These are phyloP conservation scores for Oncorhynchus masou DNA, from an alignment of 2,113 vertebrate genomes.

Conservation along the genomic window DNA sequence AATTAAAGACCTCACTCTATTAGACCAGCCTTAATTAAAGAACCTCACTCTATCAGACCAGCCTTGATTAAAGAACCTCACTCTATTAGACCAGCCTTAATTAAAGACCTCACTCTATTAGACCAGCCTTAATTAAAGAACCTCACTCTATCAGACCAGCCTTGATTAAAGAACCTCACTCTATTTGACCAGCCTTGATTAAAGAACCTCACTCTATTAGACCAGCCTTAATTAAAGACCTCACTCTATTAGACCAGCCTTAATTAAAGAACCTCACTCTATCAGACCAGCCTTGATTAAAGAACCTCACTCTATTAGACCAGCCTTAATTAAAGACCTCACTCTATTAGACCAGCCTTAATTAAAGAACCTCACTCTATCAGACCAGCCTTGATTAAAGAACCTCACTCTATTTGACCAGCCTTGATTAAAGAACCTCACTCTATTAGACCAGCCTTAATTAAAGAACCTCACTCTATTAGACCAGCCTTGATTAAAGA, in stretches of 20 bases:
- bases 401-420: neutral
- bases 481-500: neutral
- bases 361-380: neutral
- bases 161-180: neutral
- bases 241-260: neutral
- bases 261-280: neutral
- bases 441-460: neutral
- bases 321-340: neutral
- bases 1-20: neutral
- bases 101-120: neutral
- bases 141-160: neutral
- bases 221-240: neutral
- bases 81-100: neutral
- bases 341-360: neutral
- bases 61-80: neutral
- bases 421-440: neutral
- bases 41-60: neutral
- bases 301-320: neutral
- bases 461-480: neutral
- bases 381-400: neutral
- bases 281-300: neutral
- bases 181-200: neutral
- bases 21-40: neutral
- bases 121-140: neutral
- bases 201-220: neutral